Conservation (phyloP, 2,113 vertebrate genomes). For the Dicaeum eximium region DNA sequence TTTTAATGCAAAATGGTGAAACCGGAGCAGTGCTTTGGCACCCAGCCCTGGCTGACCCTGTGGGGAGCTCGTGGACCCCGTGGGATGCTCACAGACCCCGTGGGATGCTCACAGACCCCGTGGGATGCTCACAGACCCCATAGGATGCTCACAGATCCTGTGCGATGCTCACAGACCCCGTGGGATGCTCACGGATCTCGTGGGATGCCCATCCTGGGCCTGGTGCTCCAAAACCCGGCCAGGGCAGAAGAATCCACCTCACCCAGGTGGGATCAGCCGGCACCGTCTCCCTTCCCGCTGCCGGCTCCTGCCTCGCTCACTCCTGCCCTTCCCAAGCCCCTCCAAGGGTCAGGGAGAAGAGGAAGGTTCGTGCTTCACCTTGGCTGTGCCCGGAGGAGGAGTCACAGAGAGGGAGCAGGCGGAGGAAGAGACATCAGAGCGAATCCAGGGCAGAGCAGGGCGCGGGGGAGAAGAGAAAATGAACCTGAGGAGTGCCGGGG, state of each 20-base stretch:
- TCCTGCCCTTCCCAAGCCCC: neutral
- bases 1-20: neutral
- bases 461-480: constrained; percentile 43
- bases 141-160: fast-evolving
- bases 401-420: constrained; percentile 32
- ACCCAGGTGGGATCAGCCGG: neutral
- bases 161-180: fast-evolving
- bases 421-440: constrained; percentile 34
- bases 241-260: fast-evolving
- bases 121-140: fast-evolving
- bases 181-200: neutral
- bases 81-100: neutral
- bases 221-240: neutral
- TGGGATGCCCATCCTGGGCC: neutral
- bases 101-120: neutral
- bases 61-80: fast-evolving
- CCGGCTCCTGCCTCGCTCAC: neutral
- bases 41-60: neutral
- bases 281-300: neutral
- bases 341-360: neutral
- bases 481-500: constrained; percentile 72
- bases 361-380: neutral
- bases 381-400: neutral
- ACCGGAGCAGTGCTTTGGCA: fast-evolving
- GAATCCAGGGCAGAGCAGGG: constrained; percentile 20